Evolutionary conservation across 2,113 vertebrate genomes (phyloP), one percentile per base, ranked within the genome.

Genomic region (Nyctibius bracteatus): DNA sequence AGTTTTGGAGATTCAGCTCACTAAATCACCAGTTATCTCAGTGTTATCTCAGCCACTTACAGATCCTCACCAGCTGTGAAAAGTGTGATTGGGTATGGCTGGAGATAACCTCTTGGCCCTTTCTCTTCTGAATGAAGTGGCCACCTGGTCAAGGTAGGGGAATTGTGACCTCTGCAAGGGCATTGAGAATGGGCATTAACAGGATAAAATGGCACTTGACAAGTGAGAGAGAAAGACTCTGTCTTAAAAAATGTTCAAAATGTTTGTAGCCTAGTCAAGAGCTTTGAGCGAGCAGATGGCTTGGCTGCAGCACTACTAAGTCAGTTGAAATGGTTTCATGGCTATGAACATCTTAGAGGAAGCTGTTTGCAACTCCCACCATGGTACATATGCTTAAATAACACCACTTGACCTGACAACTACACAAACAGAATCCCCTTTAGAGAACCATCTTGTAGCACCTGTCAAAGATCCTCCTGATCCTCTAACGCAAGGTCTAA

Each of bases 391-490:
- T 96, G 95, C 92, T 96, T 96, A 92, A 95, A 78, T 70, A 83
- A 77, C 86, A 95, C 43, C 63, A 81, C 63, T 59, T 95, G 92
- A 96, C 96, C 92, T 86, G 67, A 92, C 73, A 84, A 44, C 65
- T 79, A 92, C 88, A 95, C 94, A 96, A 96, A 96, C 88, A 96
- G 95, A 92, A 88, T 93, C 68, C 83, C 95, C 92, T 88, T 92
- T 81, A 88, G 82, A 90, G 54, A 70, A 81, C 31, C 13, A 5
- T 96, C 92, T 86, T 94, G 70, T 87, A 93, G 57, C 90, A 95
- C 95, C 83, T 95, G 80, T 86, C 92, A 95, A 41, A 84, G 95
- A 96, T 88, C 55, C 90, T 94, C 65, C 88, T 87, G 96, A 75
- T 92, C 88, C 65, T 89, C 73, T 91, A 95, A 84, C 3, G 7